Evolutionary conservation across 2,888 invertebrate species (phyloP).

Genomic region (Nezara viridula): DNA sequence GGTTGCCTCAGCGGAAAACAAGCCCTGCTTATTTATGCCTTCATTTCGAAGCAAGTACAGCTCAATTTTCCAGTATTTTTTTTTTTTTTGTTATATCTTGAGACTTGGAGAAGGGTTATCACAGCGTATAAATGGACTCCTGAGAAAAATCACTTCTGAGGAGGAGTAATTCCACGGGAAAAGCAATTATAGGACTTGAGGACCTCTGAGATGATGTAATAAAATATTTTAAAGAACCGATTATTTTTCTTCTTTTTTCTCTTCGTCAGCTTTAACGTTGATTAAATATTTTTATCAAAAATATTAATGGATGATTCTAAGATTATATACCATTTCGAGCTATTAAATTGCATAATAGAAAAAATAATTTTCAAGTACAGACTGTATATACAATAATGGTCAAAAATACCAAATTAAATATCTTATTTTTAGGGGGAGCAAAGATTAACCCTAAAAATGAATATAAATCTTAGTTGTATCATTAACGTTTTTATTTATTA

Average conservation of each 20-base stretch:
- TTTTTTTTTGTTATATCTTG: not conserved
- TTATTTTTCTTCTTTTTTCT: not conserved
- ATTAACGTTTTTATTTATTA: too few relatives aligned
- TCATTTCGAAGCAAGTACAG: conserved; percentile 21
- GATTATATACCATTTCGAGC: too few relatives aligned
- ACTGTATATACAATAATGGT: too few relatives aligned
- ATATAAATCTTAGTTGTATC: too few relatives aligned
- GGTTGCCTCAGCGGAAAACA: conserved; percentile 41
- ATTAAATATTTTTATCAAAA: too few relatives aligned
- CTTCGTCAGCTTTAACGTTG: not conserved
- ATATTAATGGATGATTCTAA: too few relatives aligned
- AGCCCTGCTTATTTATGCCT: conserved; percentile 41
- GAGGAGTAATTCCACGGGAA: not conserved
- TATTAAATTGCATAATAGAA: too few relatives aligned
- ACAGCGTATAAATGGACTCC: not conserved
- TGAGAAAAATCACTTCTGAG: not conserved
- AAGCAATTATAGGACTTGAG: not conserved
- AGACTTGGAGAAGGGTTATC: not conserved
- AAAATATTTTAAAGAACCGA: not conserved
- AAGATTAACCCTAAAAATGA: too few relatives aligned
- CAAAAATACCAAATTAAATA: too few relatives aligned
- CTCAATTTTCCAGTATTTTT: not conserved
- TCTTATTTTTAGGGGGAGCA: too few relatives aligned
- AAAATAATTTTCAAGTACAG: too few relatives aligned
- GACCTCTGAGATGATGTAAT: not conserved